Evolutionary conservation across 2,113 vertebrate genomes (phyloP), one percentile per base, ranked within the genome.

Genomic region (Cathartes aura): DNA sequence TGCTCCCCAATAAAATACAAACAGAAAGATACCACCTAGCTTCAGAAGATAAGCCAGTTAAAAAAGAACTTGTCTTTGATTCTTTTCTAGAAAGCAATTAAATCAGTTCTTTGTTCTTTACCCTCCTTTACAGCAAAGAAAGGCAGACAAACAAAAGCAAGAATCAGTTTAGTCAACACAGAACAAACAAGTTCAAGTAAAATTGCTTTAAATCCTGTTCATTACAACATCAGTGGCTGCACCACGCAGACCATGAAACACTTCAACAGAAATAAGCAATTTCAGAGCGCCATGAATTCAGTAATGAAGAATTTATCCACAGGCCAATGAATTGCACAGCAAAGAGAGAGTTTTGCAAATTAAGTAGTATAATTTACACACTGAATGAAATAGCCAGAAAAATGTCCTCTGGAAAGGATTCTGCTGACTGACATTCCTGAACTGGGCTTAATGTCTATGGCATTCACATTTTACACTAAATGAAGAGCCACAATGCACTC

Each of bases 231-330:
- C 88, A 72, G 62, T 58, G 80, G 67, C 89, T 91, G 89, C 64
- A 95, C 62, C 83, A 89, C 1, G 1, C 78, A 93, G 63, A 92
- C 80, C 78, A 60, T 83, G 82, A 93, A 95, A 55, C 74, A 88
- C 67, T 87, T 96, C 80, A 94, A 59, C 1, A 82, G 74, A 95
- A 96, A 17, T 19, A 84, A 74, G 82, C 78, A 55, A 93, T 87
- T 90, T 92, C 86, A 68, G 30, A 94, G 53, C 90, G 82, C 47
- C 66, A 34, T 52, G 66, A 78, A 84, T 42, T 87, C 27, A 45
- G 87, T 59, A 90, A 94, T 78, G 83, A 93, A 89, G 87, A 87
- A 93, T 81, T 96, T 96, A 95, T 94, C 84, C 78, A 83, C 89
- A 83, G 84, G 78, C 78, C 94, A 95, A 50, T 59, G 78, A 95